phyloP scores from a whole-genome alignment of 2,113 vertebrate species.

The Murina feae region DNA sequence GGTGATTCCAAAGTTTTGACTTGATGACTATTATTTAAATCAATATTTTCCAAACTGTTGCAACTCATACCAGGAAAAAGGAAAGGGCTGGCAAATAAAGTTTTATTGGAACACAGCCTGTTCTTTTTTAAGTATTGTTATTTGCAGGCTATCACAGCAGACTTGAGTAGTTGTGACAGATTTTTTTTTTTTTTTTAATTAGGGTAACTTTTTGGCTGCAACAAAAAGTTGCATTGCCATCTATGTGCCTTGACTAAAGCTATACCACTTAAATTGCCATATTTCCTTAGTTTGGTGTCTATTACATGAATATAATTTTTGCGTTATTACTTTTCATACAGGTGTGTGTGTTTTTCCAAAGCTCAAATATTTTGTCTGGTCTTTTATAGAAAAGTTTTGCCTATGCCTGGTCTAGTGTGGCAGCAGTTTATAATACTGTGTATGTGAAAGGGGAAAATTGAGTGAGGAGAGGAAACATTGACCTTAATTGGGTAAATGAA shows the following conservation, averaged over 20 bases:
- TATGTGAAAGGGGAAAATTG: not conserved
- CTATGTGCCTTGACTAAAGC: no score
- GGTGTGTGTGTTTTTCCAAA: not conserved
- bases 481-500: not conserved
- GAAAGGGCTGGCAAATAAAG: not conserved
- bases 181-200: not conserved
- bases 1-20: constrained; percentile 45
- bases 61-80: not conserved
- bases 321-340: no score
- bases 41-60: constrained; percentile 29
- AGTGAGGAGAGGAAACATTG: not conserved
- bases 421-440: not conserved
- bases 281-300: no score
- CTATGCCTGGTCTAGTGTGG: not conserved
- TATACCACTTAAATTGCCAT: no score
- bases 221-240: no score
- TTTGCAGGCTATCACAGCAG: not conserved
- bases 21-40: constrained; percentile 34
- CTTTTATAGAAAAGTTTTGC: constrained; percentile 1
- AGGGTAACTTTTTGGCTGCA: no score
- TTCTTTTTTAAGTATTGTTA: not conserved
- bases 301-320: no score
- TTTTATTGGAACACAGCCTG: constrained; percentile 18
- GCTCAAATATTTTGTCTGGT: not conserved
- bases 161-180: constrained; percentile 10